These are phyloP conservation scores for Oedothorax gibbosus DNA, from an alignment of 1,140 invertebrate species.

Conservation along the genomic window DNA sequence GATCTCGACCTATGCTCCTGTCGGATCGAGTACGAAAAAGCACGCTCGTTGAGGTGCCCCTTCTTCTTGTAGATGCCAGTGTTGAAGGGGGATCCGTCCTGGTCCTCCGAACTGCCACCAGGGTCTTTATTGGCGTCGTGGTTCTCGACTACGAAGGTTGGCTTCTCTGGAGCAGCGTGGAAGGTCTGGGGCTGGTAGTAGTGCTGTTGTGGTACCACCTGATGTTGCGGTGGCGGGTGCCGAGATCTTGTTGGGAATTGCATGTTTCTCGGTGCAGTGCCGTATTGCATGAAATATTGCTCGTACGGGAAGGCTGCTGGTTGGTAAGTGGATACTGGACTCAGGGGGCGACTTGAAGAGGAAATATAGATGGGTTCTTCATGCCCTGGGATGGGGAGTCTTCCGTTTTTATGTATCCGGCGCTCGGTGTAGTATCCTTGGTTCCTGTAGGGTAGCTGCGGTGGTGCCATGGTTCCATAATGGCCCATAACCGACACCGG, in stretches of 20 bases:
- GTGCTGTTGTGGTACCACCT: slow-evolving; percentile 47
- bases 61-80: slow-evolving; percentile 90
- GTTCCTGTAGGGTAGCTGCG: slow-evolving; percentile 58
- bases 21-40: slow-evolving; percentile 92
- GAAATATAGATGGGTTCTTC: slow-evolving; percentile 77
- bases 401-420: slow-evolving; percentile 52
- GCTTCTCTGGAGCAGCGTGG: slow-evolving; percentile 27
- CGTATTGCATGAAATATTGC: slow-evolving; percentile 66
- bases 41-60: slow-evolving; percentile 91
- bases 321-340: slow-evolving; percentile 75
- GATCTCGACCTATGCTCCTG: slow-evolving; percentile 91
- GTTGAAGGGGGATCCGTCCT: slow-evolving; percentile 80
- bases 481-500: slow-evolving; percentile 58
- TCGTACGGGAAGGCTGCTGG: slow-evolving; percentile 76
- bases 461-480: slow-evolving; percentile 59
- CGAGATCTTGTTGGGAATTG: background rate
- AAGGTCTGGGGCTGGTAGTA: slow-evolving; percentile 54
- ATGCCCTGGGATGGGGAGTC: slow-evolving; percentile 61
- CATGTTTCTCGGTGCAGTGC: slow-evolving; percentile 55
- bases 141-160: slow-evolving; percentile 9
- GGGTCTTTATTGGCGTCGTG: background rate
- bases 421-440: slow-evolving; percentile 57
- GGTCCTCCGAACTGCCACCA: slow-evolving; percentile 2
- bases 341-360: slow-evolving; percentile 70
- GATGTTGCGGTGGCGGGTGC: background rate